Conservation (phyloP, 2,113 vertebrate species). For the Rhynchomys soricoides region DNA sequence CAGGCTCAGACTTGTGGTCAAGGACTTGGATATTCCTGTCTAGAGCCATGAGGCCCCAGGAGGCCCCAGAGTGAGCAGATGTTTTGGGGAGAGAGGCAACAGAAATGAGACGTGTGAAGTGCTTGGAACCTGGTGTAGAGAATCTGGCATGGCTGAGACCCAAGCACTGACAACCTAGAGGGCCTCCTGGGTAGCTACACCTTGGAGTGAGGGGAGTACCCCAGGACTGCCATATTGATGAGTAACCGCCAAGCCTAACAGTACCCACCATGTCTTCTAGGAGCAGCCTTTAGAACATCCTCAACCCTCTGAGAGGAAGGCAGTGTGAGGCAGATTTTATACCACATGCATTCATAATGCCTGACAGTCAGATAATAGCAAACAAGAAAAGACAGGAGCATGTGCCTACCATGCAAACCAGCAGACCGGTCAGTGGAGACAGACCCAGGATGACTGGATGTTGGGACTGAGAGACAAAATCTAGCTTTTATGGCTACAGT, state of each 20-base stretch:
- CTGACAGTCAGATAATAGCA: not conserved
- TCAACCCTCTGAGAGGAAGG: not conserved
- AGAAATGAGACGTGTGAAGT: not conserved
- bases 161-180: not conserved
- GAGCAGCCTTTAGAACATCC: not conserved
- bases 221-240: not conserved
- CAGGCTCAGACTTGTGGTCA: not conserved
- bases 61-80: not conserved
- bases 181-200: not conserved
- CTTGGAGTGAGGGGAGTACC: too few relatives aligned
- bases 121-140: not conserved
- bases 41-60: not conserved
- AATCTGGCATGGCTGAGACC: too few relatives aligned
- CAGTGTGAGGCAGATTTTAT: too few relatives aligned
- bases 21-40: not conserved
- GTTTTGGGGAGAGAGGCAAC: not conserved
- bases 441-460: not conserved
- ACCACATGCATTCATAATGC: fast-evolving
- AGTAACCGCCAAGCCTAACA: too few relatives aligned
- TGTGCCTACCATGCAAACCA: too few relatives aligned
- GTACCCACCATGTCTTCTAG: not conserved
- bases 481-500: not conserved
- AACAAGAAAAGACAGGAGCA: not conserved
- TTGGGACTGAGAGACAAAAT: not conserved
- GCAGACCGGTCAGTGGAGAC: not conserved